These are phyloP conservation scores for Sebastes wilsoni DNA, from an alignment of 2,797 vertebrate species.

Conservation along the genomic window DNA sequence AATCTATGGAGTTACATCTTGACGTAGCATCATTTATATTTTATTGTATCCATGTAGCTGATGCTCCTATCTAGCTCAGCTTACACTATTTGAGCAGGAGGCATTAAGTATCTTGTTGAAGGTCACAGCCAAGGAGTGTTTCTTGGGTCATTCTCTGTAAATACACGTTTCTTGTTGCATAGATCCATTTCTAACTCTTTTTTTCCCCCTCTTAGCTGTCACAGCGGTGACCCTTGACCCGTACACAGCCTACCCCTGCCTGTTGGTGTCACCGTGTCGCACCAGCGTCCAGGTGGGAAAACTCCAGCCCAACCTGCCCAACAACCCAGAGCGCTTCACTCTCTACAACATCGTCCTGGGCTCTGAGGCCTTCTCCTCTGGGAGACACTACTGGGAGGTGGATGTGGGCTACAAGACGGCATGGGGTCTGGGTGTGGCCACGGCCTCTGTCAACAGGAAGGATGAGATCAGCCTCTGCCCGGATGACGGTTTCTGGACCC, in stretches of 20 bases:
- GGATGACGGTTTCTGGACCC: conserved; percentile 81
- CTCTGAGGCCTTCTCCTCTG: conserved; percentile 72
- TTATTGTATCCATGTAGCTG: conserved; percentile 40
- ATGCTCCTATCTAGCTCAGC: conserved; percentile 37
- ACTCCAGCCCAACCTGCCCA: conserved; percentile 75
- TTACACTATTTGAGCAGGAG: conserved; percentile 35
- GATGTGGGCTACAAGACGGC: conserved; percentile 79
- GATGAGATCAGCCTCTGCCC: conserved; percentile 77
- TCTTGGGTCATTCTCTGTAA: not conserved
- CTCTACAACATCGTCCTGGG: conserved; percentile 83
- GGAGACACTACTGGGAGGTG: conserved; percentile 84
- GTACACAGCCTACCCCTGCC: conserved; percentile 78
- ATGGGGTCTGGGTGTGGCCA: conserved; percentile 83
- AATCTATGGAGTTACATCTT: conserved; percentile 17
- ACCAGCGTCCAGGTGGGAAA: conserved; percentile 76
- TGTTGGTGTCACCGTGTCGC: conserved; percentile 74
- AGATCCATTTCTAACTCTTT: not conserved
- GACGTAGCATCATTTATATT: conserved; percentile 49
- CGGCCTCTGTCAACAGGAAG: conserved; percentile 77
- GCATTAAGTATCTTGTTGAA: conserved; percentile 30
- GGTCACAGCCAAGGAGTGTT: conserved; percentile 23
- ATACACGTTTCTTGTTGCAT: not conserved
- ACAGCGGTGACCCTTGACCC: conserved; percentile 72
- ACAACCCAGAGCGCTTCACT: conserved; percentile 82
- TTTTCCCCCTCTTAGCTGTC: conserved; percentile 46